These are phyloP conservation scores for Papilio protenor DNA, from an alignment of 2,888 invertebrate species.

Conservation along the genomic window DNA sequence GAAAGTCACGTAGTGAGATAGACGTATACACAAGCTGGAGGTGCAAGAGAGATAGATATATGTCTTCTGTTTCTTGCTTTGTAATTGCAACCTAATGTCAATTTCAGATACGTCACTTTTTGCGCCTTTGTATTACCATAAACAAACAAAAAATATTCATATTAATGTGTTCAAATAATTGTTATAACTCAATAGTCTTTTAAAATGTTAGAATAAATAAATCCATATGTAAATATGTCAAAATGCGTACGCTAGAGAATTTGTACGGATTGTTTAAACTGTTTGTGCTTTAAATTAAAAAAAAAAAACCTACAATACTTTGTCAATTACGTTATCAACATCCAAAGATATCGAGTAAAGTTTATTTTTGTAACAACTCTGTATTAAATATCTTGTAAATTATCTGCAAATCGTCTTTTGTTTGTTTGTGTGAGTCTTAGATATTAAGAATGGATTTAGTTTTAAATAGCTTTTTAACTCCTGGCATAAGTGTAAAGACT, in stretches of 20 bases:
- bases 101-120: background rate
- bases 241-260: background rate
- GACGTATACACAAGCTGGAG: background rate
- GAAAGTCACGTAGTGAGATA: background rate
- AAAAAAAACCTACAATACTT: background rate
- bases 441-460: background rate
- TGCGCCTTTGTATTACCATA: background rate
- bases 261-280: background rate
- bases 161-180: background rate
- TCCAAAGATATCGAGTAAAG: slow-evolving; percentile 12
- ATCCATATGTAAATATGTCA: background rate
- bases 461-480: background rate
- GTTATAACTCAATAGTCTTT: background rate
- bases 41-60: background rate
- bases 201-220: background rate
- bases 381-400: background rate
- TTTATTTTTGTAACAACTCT: slow-evolving; percentile 30
- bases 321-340: slow-evolving; percentile 36
- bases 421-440: background rate
- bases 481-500: too few relatives aligned
- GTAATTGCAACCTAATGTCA: background rate
- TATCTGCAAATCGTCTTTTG: background rate
- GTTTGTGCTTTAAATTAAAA: background rate
- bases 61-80: background rate
- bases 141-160: background rate